Evolutionary conservation across 2,888 invertebrate species (phyloP), one percentile per base, ranked within the genome.

Genomic region (Drosophila diplacantha): DNA sequence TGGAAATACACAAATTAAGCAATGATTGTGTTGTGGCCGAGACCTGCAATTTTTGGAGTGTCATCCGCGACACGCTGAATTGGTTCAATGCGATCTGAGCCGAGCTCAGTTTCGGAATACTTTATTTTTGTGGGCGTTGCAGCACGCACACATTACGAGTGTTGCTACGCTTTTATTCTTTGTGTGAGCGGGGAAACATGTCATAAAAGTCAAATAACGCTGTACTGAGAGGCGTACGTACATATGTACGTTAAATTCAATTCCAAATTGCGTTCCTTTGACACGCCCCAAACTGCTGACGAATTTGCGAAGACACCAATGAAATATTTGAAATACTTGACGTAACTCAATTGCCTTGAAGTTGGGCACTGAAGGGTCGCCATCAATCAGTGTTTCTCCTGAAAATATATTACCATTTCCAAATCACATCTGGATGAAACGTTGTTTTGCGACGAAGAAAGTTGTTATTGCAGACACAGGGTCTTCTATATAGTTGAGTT

Each of bases 1-100:
- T 37, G 41, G 50, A 55, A 71, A 41, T 58, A 41, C 31, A 72
- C 62, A 63, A 77, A 75, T 81, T 75, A 63, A 67, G 66, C 46
- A 31, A 29, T 52, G 61, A 74, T 77, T 72, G 69, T 59, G 44
- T 62, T 62, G 35, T 50, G 44, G 44, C 39, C 11, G 39, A 62
- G 37, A 35, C 52, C 62, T 50, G 62, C 47, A 51, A 55, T 46
- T 59, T 43, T 35, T 35, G 9, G 39, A 69, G 61, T 52, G 51
- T 60, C 50, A 39, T 38, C 31, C 50, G 35, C 60, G 46, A 39
- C 51, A 52, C 51, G 46, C 65, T 32, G 41, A 22, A 50, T 20
- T 35, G 64, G 54, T 60, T 39, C 46, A 49, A 37, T 62, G 50
- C 35, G 63, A 32, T 44, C 51, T n/a, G 18, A 50, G 61, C 9